Base-by-base conservation (phyloP, 2,888 invertebrate species). In the Tricholauxania praeusta region DNA sequence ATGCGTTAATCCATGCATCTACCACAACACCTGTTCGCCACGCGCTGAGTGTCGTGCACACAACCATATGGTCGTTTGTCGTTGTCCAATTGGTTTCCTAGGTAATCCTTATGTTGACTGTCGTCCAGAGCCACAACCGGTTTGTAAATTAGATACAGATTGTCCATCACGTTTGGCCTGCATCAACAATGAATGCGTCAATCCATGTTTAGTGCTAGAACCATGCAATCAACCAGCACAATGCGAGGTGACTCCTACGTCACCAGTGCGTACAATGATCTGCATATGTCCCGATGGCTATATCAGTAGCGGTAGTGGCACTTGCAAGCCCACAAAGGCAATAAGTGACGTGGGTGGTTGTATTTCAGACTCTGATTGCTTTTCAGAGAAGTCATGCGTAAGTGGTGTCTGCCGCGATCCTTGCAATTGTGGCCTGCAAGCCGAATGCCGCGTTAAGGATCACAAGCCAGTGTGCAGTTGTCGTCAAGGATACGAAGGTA, bases 391-490 rank as follows among this genome's bases (percentile, higher is more conserved):
- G 80, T 92, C 96, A 22, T 97, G 97, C 82, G 89, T 94, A 75
- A 92, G 92, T 79, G 93, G 93, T 22, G 89, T 95, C 19, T 96
- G 96, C 83, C 91, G 90, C 78, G 91, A 95, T 83, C 96, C 96
- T 7, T 96, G 96, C 84, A 92, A 93, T 76, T 96, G 96, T 83
- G 96, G 96, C 55, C 90, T 93, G 0, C 93, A 95, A 82, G 93
- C 96, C 1, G 92, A 94, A 78, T 97, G 97, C 83, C 91, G 93
- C 81, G 93, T 96, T 76, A 92, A 91, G 85, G 91, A 94, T 82
- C 96, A 97, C 82, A 94, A 94, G 84, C 95, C 96, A 0, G 92
- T 95, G 0, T 97, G 97, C 82, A 93, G 94, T 0, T 97, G 97
- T 85, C 90, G 91, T 75, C 91, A 92, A 81, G 96, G 95, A 62